Evolutionary conservation across 2,113 vertebrate genomes (phyloP).

Genomic region (Leptosomus discolor): DNA sequence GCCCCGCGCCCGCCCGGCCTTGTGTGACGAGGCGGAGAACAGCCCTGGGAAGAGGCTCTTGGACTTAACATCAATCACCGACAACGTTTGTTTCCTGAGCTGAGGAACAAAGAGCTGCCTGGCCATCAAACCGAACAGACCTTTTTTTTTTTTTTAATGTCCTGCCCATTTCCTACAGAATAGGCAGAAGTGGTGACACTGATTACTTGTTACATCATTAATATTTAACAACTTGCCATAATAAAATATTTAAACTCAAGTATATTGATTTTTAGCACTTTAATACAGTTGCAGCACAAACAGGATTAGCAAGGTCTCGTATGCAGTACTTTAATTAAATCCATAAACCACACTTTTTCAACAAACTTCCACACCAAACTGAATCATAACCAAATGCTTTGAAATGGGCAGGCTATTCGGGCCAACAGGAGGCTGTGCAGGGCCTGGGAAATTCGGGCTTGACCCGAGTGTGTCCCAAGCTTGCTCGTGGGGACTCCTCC

Average conservation of each 20-base stretch:
- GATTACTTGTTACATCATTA: conserved; percentile 69
- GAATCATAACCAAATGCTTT: conserved; percentile 2
- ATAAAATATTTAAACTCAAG: conserved; percentile 81
- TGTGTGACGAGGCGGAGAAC: not conserved
- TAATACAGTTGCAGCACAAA: conserved; percentile 65
- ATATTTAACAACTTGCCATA: conserved; percentile 74
- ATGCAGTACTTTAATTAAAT: conserved; percentile 77
- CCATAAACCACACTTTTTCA: conserved; percentile 74
- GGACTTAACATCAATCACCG: not conserved
- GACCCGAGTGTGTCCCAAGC: rapidly evolving
- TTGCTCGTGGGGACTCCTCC: not conserved
- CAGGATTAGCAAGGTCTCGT: conserved; percentile 68
- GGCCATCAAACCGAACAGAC: not conserved
- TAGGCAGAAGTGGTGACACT: conserved; percentile 28
- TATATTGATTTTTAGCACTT: conserved; percentile 73
- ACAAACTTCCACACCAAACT: conserved; percentile 19
- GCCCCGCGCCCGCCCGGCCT: rapidly evolving
- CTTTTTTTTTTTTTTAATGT: not conserved
- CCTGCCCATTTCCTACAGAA: not conserved
- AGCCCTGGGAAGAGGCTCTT: not conserved
- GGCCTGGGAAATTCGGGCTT: not conserved
- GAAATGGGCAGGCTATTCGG: rapidly evolving
- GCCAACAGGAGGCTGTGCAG: not conserved
- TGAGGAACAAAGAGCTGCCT: not conserved
- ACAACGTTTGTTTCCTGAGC: not conserved